These are phyloP conservation scores for Phragmatobia fuliginosa DNA, from an alignment of 2,888 invertebrate genomes.

Conservation along the genomic window DNA sequence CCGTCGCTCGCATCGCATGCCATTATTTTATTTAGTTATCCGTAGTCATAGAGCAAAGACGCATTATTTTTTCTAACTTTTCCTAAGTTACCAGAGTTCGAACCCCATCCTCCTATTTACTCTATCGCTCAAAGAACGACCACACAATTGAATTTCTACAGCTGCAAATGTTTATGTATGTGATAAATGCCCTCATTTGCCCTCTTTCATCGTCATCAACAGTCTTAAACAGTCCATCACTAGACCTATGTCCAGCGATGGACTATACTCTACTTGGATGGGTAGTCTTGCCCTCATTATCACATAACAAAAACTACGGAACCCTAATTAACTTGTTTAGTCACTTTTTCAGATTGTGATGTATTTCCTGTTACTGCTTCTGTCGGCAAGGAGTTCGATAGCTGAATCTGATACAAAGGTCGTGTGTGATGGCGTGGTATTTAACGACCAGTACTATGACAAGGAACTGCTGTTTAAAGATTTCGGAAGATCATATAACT, in stretches of 20 bases:
- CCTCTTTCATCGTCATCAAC: no score
- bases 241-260: no score
- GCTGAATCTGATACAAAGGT: background rate
- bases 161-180: background rate
- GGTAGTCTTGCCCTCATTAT: no score
- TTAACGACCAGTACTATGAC: conserved; percentile 11
- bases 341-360: background rate
- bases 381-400: background rate
- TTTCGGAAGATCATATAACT: background rate
- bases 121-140: background rate
- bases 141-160: background rate
- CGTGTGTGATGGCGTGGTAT: conserved; percentile 3
- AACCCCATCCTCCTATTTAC: background rate
- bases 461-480: background rate
- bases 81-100: background rate
- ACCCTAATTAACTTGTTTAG: no score
- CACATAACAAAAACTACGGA: background rate
- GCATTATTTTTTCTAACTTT: no score
- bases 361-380: conserved; percentile 4
- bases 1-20: no score
- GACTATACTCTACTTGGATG: no score
- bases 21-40: no score
- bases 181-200: no score
- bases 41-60: no score
- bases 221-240: no score